A percentile compares a stretch with the other conserved stretches of the same genome.
These are phyloP conservation scores for Picus viridis DNA, from an alignment of 2,797 vertebrate species.

Conservation along the genomic window DNA sequence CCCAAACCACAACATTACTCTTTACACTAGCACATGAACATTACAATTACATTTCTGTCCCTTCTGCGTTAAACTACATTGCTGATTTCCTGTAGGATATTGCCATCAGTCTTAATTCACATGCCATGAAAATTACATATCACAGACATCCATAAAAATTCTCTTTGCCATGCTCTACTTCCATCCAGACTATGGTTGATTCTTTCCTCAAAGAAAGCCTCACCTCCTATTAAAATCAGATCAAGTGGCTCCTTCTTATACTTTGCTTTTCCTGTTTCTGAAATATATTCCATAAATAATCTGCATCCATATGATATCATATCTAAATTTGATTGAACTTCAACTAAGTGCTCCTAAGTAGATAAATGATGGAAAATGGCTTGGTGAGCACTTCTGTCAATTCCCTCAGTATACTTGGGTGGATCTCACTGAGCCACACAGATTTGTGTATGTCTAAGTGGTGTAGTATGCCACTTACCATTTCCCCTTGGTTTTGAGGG, in stretches of 20 bases:
- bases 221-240: not conserved
- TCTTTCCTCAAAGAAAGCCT: not conserved
- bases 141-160: not conserved
- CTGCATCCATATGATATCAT: not conserved
- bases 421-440: too few relatives aligned
- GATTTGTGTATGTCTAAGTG: too few relatives aligned
- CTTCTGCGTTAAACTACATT: not conserved
- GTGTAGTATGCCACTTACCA: too few relatives aligned
- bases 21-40: not conserved
- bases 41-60: not conserved
- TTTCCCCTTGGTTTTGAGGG: too few relatives aligned
- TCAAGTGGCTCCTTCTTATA: not conserved
- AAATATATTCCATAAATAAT: not conserved
- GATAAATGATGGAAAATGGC: too few relatives aligned
- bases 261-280: not conserved
- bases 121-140: not conserved
- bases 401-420: too few relatives aligned
- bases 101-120: not conserved
- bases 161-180: not conserved
- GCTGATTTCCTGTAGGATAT: not conserved
- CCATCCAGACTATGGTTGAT: not conserved
- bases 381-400: too few relatives aligned
- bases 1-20: not conserved
- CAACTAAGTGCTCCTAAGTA: not conserved
- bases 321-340: not conserved